phyloP scores from a whole-genome alignment of 1,140 invertebrate genomes.

The Delia radicum region DNA sequence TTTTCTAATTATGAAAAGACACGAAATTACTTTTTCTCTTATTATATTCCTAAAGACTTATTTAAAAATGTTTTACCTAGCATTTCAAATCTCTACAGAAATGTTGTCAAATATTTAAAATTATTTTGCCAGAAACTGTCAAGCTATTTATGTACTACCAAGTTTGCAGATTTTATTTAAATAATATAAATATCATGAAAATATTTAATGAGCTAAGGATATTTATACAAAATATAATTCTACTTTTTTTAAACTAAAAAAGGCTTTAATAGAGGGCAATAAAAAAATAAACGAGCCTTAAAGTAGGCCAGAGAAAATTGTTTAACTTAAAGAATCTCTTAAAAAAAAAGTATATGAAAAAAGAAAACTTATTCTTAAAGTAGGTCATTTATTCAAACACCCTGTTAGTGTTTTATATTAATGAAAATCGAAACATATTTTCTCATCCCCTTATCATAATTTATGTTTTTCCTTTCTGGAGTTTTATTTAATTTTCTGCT shows the following conservation, averaged over 20 bases:
- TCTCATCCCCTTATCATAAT: no score
- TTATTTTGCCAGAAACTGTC: neutral
- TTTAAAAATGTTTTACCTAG: no score
- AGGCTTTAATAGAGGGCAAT: no score
- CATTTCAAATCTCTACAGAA: no score
- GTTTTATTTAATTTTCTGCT: no score
- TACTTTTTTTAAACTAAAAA: no score
- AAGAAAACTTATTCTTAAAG: neutral
- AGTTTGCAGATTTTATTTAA: no score
- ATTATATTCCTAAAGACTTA: no score
- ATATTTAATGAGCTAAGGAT: slow-evolving; percentile 1
- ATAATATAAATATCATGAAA: neutral
- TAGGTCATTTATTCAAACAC: neutral
- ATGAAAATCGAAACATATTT: neutral
- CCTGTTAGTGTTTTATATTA: neutral
- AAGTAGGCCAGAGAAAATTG: neutral
- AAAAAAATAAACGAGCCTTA: no score
- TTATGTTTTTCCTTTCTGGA: neutral
- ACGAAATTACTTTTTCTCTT: no score
- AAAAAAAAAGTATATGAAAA: neutral
- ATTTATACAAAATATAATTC: neutral
- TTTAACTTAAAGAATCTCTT: neutral
- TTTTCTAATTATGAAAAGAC: no score
- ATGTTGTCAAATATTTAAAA: neutral
- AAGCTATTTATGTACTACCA: neutral